Conservation (phyloP, 2,797 vertebrate genomes). For the Rousettus madagascariensis region DNA sequence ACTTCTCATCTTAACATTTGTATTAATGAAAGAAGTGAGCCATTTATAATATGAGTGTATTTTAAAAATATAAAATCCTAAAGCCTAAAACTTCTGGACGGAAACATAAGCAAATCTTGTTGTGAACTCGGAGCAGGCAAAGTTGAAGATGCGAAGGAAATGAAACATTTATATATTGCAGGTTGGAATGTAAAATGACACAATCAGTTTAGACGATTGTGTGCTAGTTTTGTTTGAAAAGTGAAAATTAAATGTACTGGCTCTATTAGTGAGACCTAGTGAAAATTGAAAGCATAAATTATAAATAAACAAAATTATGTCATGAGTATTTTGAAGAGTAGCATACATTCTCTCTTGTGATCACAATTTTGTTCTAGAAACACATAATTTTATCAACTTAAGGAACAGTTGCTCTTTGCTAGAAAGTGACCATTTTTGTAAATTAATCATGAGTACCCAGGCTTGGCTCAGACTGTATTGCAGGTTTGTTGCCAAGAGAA, state of each 20-base stretch:
- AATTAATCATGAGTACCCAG: neutral
- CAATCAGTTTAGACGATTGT: neutral
- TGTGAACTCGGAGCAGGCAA: neutral
- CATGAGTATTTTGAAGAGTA: neutral
- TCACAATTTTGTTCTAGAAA: neutral
- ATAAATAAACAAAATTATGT: neutral
- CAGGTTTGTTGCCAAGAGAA: neutral
- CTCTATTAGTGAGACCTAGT: neutral
- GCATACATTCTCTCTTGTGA: neutral
- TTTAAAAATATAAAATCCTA: neutral
- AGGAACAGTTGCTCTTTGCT: neutral
- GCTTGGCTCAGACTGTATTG: neutral
- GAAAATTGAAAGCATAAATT: slow-evolving; percentile 11
- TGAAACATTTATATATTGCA: neutral
- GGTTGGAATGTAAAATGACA: neutral
- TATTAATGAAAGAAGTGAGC: neutral
- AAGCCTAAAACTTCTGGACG: neutral
- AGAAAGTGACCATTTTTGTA: neutral
- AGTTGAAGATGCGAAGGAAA: neutral
- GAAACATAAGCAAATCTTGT: neutral
- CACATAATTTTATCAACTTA: neutral
- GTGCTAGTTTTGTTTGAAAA: neutral
- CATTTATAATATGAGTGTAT: neutral
- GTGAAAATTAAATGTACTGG: neutral
- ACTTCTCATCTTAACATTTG: neutral